Conservation (phyloP, 1,140 invertebrate genomes). For the Drosophila melanogaster region Release_6_plus_ISO1_MT NT_037436.4:6981001-6981500, state of each 20-base stretch:
- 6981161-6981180: slow-evolving; percentile 43
- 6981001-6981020: slow-evolving; percentile 11
- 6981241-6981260: slow-evolving; percentile 68
- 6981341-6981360: too few species aligned
- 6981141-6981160: slow-evolving; percentile 40
- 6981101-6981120: slow-evolving; percentile 13
- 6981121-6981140: slow-evolving; percentile 73
- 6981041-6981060: slow-evolving; percentile 57
- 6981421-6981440: slow-evolving; percentile 74
- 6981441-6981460: slow-evolving; percentile 73
- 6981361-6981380: slow-evolving; percentile 36
- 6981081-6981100: slow-evolving; percentile 12
- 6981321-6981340: neutral
- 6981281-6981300: slow-evolving; percentile 62
- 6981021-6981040: slow-evolving; percentile 43
- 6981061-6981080: slow-evolving; percentile 3
- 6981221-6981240: neutral
- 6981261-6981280: slow-evolving; percentile 83
- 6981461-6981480: slow-evolving; percentile 62
- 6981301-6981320: neutral
- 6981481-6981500: neutral
- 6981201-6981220: too few species aligned
- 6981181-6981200: neutral
- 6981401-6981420: neutral
- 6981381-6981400: slow-evolving; percentile 66